Evolutionary conservation across 2,113 vertebrate species (phyloP).

Genomic region (Rousettus leschenaultii): DNA sequence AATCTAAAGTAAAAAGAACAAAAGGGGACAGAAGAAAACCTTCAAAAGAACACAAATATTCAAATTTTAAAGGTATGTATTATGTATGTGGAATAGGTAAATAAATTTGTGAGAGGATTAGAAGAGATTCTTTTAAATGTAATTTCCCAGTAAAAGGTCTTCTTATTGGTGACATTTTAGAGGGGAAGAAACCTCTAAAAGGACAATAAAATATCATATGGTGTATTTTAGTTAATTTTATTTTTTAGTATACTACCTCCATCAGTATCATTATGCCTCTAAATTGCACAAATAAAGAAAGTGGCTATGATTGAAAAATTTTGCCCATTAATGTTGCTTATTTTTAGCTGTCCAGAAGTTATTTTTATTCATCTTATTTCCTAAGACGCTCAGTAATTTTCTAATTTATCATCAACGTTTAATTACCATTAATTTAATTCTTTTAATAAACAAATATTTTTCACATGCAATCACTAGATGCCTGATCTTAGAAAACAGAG

Average conservation of each 20-base stretch:
- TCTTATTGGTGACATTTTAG: not conserved
- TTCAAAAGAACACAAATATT: not conserved
- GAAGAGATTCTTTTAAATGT: not conserved
- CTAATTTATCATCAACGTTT: conserved; percentile 14
- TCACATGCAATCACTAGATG: not conserved
- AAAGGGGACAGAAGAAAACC: not conserved
- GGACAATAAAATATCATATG: not conserved
- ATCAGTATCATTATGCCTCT: not conserved
- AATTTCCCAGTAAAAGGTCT: not conserved
- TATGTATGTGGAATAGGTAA: not conserved
- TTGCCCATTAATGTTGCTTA: not conserved
- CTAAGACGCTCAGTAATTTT: not conserved
- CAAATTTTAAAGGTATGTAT: not conserved
- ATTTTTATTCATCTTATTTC: conserved; percentile 29
- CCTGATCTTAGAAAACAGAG: not conserved
- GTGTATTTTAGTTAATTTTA: not conserved
- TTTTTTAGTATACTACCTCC: not conserved
- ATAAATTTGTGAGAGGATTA: not conserved
- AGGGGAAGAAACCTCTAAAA: not conserved
- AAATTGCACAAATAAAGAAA: not conserved
- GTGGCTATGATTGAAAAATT: not conserved
- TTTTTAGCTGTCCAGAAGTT: not conserved
- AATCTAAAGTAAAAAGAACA: conserved; percentile 51
- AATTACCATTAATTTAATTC: not conserved
- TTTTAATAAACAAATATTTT: not conserved